Percentiles rank a stretch among this genome's conserved stretches.
Conservation (phyloP, 2,888 invertebrate genomes). For the Geotrupes spiniger region DNA sequence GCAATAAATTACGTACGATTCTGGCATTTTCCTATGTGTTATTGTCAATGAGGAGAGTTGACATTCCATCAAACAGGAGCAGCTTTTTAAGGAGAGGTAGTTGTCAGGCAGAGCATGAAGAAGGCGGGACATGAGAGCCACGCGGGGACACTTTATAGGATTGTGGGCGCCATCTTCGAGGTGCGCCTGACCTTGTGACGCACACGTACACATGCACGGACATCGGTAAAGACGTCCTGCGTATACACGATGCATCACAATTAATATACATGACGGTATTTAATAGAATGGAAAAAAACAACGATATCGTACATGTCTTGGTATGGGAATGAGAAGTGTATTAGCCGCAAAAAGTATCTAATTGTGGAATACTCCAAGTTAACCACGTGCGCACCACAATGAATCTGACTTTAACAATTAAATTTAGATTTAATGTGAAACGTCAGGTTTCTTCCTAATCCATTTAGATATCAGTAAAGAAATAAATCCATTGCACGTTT, state of each 20-base stretch:
- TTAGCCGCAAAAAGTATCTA: too few species aligned
- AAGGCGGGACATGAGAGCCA: slow-evolving; percentile 12
- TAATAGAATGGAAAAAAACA: slow-evolving; percentile 9
- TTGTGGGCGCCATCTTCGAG: slow-evolving; percentile 41
- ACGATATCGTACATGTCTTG: slow-evolving; percentile 5
- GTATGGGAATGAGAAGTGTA: too few species aligned
- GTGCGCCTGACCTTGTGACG: slow-evolving; percentile 41
- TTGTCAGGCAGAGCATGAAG: slow-evolving; percentile 10
- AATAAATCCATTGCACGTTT: too few species aligned
- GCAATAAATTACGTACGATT: too few species aligned
- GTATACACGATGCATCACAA: slow-evolving; percentile 13
- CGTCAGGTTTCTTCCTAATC: too few species aligned
- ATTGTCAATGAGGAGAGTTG: background rate
- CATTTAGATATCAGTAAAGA: too few species aligned
- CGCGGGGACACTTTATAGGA: slow-evolving; percentile 22
- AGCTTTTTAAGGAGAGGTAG: slow-evolving; percentile 6
- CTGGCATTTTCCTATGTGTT: too few species aligned
- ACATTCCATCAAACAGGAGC: slow-evolving; percentile 6
- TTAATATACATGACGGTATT: slow-evolving; percentile 15
- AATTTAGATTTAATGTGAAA: too few species aligned
- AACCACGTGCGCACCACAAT: too few species aligned
- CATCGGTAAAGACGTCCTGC: slow-evolving; percentile 15
- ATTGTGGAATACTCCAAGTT: too few species aligned
- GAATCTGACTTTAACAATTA: too few species aligned
- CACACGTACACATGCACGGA: slow-evolving; percentile 30